Evolutionary conservation across 2,888 invertebrate species (phyloP).

Genomic region (Chaitophorus viminalis): DNA sequence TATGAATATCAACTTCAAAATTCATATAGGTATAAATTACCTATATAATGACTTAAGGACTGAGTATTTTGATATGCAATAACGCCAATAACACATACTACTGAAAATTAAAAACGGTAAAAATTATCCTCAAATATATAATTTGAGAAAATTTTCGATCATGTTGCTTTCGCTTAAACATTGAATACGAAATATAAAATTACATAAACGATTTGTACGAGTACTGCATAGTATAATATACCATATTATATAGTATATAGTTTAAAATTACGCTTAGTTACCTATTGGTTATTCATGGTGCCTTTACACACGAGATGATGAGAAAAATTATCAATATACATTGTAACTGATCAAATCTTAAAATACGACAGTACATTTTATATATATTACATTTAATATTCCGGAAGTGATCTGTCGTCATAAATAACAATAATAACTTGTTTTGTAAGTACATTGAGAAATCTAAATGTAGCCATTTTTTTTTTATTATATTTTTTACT

Average conservation of each 20-base stretch:
- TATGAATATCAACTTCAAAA: too few relatives aligned
- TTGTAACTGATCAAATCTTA: constrained; percentile 31
- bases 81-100: too few relatives aligned
- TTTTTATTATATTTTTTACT: constrained; percentile 14
- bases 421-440: constrained; percentile 39
- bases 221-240: background rate
- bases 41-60: too few relatives aligned
- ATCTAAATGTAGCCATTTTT: constrained; percentile 11
- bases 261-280: background rate
- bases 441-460: background rate
- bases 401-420: constrained; percentile 28
- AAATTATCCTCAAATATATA: too few relatives aligned
- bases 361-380: constrained; percentile 28
- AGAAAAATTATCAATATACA: constrained; percentile 45
- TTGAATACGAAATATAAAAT: background rate
- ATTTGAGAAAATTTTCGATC: too few relatives aligned
- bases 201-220: background rate
- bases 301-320: constrained; percentile 17
- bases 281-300: constrained; percentile 3
- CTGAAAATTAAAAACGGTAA: too few relatives aligned
- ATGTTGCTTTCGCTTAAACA: too few relatives aligned
- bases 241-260: background rate
- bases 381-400: too few relatives aligned
- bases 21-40: too few relatives aligned
- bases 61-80: too few relatives aligned